Conservation (phyloP, 2,797 vertebrate species). For the Ptychadena robeensis region DNA sequence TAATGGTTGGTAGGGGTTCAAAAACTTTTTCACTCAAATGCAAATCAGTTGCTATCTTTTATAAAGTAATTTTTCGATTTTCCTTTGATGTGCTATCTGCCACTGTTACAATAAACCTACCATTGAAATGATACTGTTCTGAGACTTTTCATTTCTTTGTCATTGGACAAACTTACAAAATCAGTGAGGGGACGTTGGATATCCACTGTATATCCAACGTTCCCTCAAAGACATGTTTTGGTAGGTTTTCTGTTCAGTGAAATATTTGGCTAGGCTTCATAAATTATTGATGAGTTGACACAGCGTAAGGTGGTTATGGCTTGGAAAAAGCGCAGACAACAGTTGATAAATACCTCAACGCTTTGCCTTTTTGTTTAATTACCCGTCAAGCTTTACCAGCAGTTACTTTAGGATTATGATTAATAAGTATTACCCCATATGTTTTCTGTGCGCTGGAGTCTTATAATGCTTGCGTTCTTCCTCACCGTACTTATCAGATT, state of each 20-base stretch:
- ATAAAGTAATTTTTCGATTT: too few relatives aligned
- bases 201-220: conserved; percentile 2
- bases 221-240: conserved; percentile 12
- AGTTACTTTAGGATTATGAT: conserved; percentile 45
- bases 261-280: conserved; percentile 39
- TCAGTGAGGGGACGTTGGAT: too few relatives aligned
- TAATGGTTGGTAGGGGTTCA: too few relatives aligned
- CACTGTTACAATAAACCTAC: too few relatives aligned
- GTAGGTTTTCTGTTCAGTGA: conserved; percentile 13
- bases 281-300: conserved; percentile 54
- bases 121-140: too few relatives aligned
- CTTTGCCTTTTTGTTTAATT: conserved; percentile 51
- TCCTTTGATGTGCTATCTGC: too few relatives aligned
- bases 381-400: conserved; percentile 39
- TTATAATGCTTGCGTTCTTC: conserved; percentile 22
- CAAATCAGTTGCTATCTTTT: too few relatives aligned
- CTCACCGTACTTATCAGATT: conserved; percentile 46
- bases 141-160: too few relatives aligned
- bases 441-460: conserved; percentile 33
- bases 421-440: conserved; percentile 45
- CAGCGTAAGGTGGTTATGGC: conserved; percentile 21
- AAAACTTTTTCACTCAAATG: too few relatives aligned
- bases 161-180: too few relatives aligned
- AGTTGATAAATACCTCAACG: conserved; percentile 56
- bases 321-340: conserved; percentile 23